These are phyloP conservation scores for Ornithoptera alexandrae DNA, from an alignment of 2,888 invertebrate species.

Conservation along the genomic window DNA sequence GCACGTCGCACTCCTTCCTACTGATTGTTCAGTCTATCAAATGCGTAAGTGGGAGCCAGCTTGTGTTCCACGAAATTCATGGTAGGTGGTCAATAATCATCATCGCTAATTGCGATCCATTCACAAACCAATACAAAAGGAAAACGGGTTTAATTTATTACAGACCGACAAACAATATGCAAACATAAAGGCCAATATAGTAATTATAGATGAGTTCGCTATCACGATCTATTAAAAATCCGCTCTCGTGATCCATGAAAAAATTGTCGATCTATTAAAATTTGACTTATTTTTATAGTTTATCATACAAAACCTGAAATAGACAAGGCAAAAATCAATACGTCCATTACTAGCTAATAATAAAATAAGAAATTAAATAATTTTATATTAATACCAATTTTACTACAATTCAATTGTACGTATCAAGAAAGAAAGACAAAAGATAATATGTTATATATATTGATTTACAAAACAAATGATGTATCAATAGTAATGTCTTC, in stretches of 20 bases:
- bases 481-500: constrained; percentile 18
- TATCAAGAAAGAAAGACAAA: too few relatives aligned
- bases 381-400: too few relatives aligned
- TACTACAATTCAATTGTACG: too few relatives aligned
- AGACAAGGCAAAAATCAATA: too few relatives aligned
- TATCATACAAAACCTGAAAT: too few relatives aligned
- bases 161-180: neutral
- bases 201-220: neutral
- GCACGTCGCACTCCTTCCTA: constrained; percentile 17
- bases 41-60: constrained; percentile 21
- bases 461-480: constrained; percentile 4
- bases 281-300: neutral
- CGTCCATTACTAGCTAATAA: too few relatives aligned
- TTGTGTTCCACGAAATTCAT: constrained; percentile 21
- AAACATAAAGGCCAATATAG: constrained; percentile 2
- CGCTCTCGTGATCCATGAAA: neutral
- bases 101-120: constrained; percentile 19
- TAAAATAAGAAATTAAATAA: too few relatives aligned
- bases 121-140: constrained; percentile 9
- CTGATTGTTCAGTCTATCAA: constrained; percentile 30
- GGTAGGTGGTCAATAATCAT: constrained; percentile 22
- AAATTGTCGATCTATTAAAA: neutral
- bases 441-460: neutral
- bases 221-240: neutral
- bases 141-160: constrained; percentile 8